These are phyloP conservation scores for Lepus oiostolus DNA, from an alignment of 2,797 vertebrate species.

Conservation along the genomic window DNA sequence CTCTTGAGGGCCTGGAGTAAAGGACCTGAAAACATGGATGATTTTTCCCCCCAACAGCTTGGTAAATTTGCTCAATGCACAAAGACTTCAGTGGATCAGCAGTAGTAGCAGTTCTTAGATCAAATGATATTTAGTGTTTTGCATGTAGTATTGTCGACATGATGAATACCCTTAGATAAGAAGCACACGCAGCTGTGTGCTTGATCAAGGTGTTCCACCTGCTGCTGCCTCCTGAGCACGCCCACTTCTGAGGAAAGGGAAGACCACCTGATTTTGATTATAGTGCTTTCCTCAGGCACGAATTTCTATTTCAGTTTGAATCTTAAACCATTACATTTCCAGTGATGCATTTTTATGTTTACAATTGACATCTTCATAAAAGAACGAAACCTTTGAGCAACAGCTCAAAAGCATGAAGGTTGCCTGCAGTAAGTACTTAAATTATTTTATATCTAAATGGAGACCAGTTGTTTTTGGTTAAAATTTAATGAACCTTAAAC, in stretches of 20 bases:
- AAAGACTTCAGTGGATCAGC: not conserved
- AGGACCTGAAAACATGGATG: not conserved
- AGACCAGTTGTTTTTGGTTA: conserved; percentile 89
- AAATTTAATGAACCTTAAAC: conserved; percentile 91
- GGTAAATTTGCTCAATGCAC: conserved; percentile 73
- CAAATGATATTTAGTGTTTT: conserved; percentile 39
- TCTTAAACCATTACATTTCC: conserved; percentile 89
- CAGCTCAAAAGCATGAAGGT: conserved; percentile 88
- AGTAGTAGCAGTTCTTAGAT: not conserved
- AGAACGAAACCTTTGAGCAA: conserved; percentile 88
- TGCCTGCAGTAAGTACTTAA: conserved; percentile 88
- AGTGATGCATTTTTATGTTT: conserved; percentile 91
- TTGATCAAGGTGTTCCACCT: conserved; percentile 54
- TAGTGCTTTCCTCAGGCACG: conserved; percentile 88
- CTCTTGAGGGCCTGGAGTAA: not conserved
- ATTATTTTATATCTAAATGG: conserved; percentile 90
- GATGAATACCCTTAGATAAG: not conserved
- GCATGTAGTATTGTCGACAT: not conserved
- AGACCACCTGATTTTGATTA: conserved; percentile 87
- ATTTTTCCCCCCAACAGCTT: conserved; percentile 20
- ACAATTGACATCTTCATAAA: conserved; percentile 90
- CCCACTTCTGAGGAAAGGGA: conserved; percentile 77
- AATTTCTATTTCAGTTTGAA: conserved; percentile 90
- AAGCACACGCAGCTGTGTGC: not conserved
- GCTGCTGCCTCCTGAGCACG: conserved; percentile 77